A percentile compares a stretch with the other conserved stretches of the same genome.
Evolutionary conservation across 2,797 vertebrate species (phyloP).

Genomic region (Chaenodraco wilsoni): DNA sequence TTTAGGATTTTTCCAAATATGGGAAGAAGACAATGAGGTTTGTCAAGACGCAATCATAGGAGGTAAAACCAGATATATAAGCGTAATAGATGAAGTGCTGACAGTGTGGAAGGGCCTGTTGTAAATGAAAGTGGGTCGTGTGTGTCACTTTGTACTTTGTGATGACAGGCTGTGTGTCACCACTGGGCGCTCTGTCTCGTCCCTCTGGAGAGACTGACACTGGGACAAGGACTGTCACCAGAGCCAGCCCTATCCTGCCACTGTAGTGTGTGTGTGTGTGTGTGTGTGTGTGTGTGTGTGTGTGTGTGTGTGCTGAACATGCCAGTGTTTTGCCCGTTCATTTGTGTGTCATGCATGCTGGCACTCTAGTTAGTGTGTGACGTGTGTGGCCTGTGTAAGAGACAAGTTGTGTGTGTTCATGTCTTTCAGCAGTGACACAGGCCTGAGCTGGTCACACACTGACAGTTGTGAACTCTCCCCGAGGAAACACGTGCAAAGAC

Average conservation of each 20-base stretch:
- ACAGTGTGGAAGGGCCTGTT: slow-evolving; percentile 10
- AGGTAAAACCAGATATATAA: slow-evolving; percentile 20
- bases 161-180: slow-evolving; percentile 74
- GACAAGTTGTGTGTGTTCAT: slow-evolving; percentile 33
- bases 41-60: not conserved
- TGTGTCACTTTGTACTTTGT: slow-evolving; percentile 68
- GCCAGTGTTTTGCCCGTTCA: slow-evolving; percentile 38
- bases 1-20: slow-evolving; percentile 3
- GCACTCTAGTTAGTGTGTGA: slow-evolving; percentile 25
- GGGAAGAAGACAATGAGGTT: not conserved
- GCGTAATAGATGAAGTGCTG: slow-evolving; percentile 18
- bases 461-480: slow-evolving; percentile 69
- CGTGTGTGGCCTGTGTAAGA: slow-evolving; percentile 2
- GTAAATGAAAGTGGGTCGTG: slow-evolving; percentile 63
- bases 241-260: slow-evolving; percentile 36
- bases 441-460: slow-evolving; percentile 59
- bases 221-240: slow-evolving; percentile 70
- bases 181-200: slow-evolving; percentile 51
- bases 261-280: not conserved
- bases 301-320: slow-evolving; percentile 22
- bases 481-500: slow-evolving; percentile 36
- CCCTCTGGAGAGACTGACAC: slow-evolving; percentile 69
- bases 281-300: not conserved
- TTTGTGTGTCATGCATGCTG: slow-evolving; percentile 49
- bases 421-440: slow-evolving; percentile 57